phyloP scores from a whole-genome alignment of 2,113 vertebrate species.

The Chamaetylas fuelleborni region DNA sequence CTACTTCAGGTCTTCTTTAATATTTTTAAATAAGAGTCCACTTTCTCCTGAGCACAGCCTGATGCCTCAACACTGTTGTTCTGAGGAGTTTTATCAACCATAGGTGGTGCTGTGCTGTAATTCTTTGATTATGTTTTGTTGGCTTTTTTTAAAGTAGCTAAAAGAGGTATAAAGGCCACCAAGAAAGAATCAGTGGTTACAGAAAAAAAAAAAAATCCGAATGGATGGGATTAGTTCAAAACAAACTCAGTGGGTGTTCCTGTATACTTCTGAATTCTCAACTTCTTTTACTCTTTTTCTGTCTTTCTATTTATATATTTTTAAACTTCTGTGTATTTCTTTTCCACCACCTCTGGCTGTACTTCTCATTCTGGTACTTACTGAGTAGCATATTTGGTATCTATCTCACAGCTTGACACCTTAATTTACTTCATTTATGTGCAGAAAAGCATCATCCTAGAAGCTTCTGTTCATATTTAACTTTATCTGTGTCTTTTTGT shows the following conservation, averaged over 20 bases:
- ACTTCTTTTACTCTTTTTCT: neutral
- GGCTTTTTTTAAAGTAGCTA: neutral
- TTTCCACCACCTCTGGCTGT: neutral
- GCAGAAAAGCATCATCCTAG: neutral
- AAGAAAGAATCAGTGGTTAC: neutral
- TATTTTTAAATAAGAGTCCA: neutral
- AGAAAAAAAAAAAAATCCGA: neutral
- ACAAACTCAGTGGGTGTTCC: neutral
- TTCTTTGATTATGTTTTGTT: neutral
- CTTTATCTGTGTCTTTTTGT: neutral
- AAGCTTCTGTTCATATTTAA: neutral
- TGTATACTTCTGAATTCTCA: neutral
- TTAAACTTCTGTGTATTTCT: neutral
- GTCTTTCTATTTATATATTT: neutral
- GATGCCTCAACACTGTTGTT: neutral
- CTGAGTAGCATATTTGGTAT: neutral
- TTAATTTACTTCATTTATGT: neutral
- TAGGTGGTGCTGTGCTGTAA: slow-evolving; percentile 33
- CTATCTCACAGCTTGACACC: neutral
- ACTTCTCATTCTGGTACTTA: neutral
- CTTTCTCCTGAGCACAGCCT: neutral
- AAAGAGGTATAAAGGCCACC: neutral
- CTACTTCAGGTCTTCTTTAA: neutral
- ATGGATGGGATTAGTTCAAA: neutral
- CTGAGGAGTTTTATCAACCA: neutral